phyloP scores from a whole-genome alignment of 2,113 vertebrate genomes.

The Mellivora capensis region DNA sequence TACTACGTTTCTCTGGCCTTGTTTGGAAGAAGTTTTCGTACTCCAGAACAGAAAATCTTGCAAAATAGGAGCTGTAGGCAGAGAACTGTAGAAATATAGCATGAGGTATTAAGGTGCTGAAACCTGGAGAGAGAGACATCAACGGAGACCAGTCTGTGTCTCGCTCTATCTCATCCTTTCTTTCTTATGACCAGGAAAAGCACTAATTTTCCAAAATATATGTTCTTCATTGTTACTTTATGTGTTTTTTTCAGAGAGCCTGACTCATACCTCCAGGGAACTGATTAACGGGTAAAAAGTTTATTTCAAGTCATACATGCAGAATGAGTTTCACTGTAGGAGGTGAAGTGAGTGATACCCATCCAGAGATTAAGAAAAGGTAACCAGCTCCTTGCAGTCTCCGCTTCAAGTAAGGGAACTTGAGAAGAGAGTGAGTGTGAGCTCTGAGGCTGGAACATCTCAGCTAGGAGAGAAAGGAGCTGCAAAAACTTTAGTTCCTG shows the following conservation, averaged over 20 bases:
- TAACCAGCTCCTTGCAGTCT: neutral
- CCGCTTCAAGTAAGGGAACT: neutral
- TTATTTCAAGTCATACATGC: neutral
- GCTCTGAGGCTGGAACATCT: neutral
- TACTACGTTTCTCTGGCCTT: neutral
- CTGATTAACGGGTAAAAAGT: neutral
- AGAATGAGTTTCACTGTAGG: neutral
- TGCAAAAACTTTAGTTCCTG: neutral
- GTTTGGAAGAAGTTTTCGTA: neutral
- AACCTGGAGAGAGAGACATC: neutral
- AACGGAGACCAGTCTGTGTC: neutral
- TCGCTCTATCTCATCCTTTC: neutral
- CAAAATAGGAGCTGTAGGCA: neutral
- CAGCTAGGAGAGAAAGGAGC: neutral
- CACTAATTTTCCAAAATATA: slow-evolving; percentile 34
- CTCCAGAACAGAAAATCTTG: neutral
- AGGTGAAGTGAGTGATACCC: neutral
- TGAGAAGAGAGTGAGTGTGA: neutral
- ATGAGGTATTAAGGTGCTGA: neutral
- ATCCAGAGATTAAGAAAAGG: neutral
- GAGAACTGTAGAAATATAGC: neutral
- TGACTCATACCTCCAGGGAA: slow-evolving; percentile 35
- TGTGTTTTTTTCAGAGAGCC: neutral
- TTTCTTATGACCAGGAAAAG: neutral
- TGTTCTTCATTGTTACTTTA: slow-evolving; percentile 51